Conservation (phyloP, 2,113 vertebrate species). For the Chamaetylas fuelleborni region DNA sequence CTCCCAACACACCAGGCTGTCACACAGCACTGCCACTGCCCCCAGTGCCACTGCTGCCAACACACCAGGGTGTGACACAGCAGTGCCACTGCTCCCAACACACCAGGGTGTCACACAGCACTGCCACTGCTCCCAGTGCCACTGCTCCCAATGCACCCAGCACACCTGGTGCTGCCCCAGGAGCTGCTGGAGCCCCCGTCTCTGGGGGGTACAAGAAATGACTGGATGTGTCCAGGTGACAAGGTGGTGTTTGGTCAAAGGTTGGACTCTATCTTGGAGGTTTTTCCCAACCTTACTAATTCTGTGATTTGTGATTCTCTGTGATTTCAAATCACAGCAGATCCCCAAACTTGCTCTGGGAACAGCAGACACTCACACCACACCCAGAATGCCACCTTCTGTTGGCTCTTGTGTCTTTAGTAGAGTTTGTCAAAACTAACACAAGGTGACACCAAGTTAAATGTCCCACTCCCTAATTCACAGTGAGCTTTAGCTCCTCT, state of each 20-base stretch:
- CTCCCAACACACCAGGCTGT: too few relatives aligned
- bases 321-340: not conserved
- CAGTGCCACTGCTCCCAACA: too few relatives aligned
- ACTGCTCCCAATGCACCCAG: not conserved
- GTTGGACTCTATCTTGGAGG: not conserved
- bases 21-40: too few relatives aligned
- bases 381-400: fast-evolving
- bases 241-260: not conserved
- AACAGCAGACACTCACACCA: not conserved
- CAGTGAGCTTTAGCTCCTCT: not conserved
- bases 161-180: not conserved
- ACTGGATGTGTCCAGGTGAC: fast-evolving
- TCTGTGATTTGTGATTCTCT: not conserved
- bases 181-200: not conserved
- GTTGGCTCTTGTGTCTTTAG: not conserved
- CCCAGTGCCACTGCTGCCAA: too few relatives aligned
- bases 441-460: not conserved
- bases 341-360: not conserved
- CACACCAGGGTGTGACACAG: too few relatives aligned
- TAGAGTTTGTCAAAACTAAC: not conserved
- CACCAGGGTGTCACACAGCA: not conserved
- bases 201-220: not conserved
- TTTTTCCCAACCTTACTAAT: not conserved
- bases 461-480: not conserved
- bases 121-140: too few relatives aligned